A percentile compares a stretch with the other conserved stretches of the same genome.
Conservation (phyloP, 2,113 vertebrate species). For the Nibea coibor region DNA sequence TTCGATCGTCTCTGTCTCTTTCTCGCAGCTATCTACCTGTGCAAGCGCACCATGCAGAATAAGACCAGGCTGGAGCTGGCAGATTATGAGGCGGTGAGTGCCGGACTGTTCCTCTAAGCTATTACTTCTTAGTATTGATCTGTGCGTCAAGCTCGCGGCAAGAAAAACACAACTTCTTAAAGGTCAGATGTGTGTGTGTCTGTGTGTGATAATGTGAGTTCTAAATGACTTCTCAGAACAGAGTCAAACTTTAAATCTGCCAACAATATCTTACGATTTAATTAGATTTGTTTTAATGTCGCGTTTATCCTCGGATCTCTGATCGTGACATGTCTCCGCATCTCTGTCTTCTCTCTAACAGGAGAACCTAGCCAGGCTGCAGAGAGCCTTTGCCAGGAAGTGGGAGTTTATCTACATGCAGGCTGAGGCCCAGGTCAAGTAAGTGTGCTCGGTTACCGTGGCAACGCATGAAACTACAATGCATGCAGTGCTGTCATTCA, state of each 20-base stretch:
- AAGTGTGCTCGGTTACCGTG: slow-evolving; percentile 82
- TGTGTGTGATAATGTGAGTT: slow-evolving; percentile 8
- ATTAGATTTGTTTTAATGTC: not conserved
- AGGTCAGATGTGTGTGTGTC: slow-evolving; percentile 31
- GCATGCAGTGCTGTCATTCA: slow-evolving; percentile 9
- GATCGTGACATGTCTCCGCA: not conserved
- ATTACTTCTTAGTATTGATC: slow-evolving; percentile 48
- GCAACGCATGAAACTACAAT: slow-evolving; percentile 49
- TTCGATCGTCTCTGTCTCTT: slow-evolving; percentile 9
- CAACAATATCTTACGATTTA: not conserved
- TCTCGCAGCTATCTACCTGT: slow-evolving; percentile 95
- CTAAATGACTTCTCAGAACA: not conserved
- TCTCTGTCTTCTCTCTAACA: slow-evolving; percentile 72
- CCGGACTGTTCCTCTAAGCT: slow-evolving; percentile 19
- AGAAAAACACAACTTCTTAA: slow-evolving; percentile 13
- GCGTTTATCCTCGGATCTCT: not conserved
- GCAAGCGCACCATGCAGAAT: slow-evolving; percentile 99
- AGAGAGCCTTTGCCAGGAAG: slow-evolving; percentile 98
- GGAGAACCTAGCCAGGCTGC: slow-evolving; percentile 97
- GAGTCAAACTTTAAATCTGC: not conserved
- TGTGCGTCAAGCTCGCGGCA: slow-evolving; percentile 23
- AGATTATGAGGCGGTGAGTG: slow-evolving; percentile 98
- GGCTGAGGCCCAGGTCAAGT: slow-evolving; percentile 99
- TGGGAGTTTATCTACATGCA: slow-evolving; percentile 99
- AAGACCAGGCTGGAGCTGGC: slow-evolving; percentile 98